Evolutionary conservation across 2,888 invertebrate species (phyloP), one percentile per base, ranked within the genome.

Genomic region (Drosophila diplacantha): DNA sequence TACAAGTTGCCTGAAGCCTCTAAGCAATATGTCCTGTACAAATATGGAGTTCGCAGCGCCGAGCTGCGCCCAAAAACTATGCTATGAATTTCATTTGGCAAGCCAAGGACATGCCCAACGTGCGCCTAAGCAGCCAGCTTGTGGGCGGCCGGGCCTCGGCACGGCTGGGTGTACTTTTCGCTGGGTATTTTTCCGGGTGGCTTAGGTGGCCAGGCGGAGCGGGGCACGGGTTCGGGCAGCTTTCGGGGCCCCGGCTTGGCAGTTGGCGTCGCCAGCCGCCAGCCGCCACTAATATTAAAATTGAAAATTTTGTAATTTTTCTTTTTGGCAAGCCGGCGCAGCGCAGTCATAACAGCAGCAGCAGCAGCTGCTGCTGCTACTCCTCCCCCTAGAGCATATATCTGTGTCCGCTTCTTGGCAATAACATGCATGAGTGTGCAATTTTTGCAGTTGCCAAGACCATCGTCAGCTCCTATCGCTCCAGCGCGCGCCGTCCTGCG

Each of bases 371-470:
- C 26, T 7, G 11, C 26, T 9, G 9, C 22, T 2, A 22, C 39
- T 39, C 8, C 24, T 6, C 20, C 41, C 9, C 26, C 2, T 35
- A 46, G 47, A 41, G 44, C 47, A 56, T 71, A 72, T 81, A 77
- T 77, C 78, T 72, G 66, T 70, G 80, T 70, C 73, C 69, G 73
- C 73, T 75, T 74, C 80, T 78, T 81, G 75, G 83, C 81, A 81
- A 83, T 81, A 83, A 79, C 83, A 81, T 81, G 81, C 81, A 83
- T 83, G 81, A 81, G 79, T 74, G 81, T 81, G 81, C 81, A 83
- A 81, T 81, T 81, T 75, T 61, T 81, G 73, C 78, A 78, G 73
- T 81, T 81, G 79, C 79, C 77, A 75, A 32, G 56, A 68, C 77
- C 72, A 71, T 74, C 71, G 69, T 60, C 69, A 52, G 61, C 59